Conservation (phyloP, 35 echinoderm and acorn worm genomes). For the Heliocidaris tuberculata region DNA sequence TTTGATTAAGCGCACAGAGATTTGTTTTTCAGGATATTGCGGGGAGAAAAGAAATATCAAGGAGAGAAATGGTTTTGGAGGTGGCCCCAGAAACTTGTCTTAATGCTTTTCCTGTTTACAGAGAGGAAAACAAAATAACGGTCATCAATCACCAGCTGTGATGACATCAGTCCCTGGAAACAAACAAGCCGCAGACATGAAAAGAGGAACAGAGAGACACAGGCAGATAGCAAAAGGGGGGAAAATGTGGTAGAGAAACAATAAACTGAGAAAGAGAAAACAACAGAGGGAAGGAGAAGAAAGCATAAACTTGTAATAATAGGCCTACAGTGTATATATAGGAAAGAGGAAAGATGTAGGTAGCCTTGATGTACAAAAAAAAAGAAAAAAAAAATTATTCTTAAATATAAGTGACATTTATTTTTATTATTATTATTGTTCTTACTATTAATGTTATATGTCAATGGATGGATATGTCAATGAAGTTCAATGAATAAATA, state of each 20-base stretch:
- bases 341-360: no score
- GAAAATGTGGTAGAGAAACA: neutral
- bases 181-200: constrained; percentile 24
- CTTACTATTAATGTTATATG: no score
- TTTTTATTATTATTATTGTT: no score
- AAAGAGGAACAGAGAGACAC: neutral
- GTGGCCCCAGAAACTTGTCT: constrained; percentile 37
- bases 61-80: constrained; percentile 11
- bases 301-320: no score
- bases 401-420: no score
- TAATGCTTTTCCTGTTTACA: constrained; percentile 49
- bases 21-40: neutral
- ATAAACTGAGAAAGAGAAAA: neutral
- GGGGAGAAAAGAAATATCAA: neutral
- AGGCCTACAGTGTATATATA: no score
- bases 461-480: no score
- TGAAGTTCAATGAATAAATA: no score
- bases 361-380: no score
- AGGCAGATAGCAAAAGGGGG: neutral
- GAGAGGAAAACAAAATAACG: constrained; percentile 34
- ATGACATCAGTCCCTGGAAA: constrained; percentile 37
- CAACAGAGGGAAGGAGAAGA: no score
- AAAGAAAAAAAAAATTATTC: no score
- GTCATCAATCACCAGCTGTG: constrained; percentile 32
- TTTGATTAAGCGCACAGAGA: constrained; percentile 6